Conservation (phyloP, 2,113 vertebrate genomes). For the Aphelocoma coerulescens region DNA sequence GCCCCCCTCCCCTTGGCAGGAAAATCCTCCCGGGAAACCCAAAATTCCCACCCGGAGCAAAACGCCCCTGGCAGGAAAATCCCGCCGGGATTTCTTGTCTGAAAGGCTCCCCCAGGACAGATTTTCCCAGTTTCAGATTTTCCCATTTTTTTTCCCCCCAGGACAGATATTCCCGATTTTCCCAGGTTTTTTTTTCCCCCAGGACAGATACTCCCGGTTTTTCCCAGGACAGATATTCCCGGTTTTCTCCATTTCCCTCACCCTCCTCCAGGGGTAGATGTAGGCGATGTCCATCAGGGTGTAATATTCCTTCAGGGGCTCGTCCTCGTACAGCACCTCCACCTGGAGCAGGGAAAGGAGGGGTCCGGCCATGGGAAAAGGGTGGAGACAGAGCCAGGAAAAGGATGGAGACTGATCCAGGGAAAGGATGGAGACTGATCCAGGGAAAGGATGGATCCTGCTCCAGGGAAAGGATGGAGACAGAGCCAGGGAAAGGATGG, state of each 20-base stretch:
- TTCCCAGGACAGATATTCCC: neutral
- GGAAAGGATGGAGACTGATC: neutral
- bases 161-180: neutral
- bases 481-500: too few relatives aligned
- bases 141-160: too few relatives aligned
- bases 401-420: neutral
- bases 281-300: constrained; percentile 95
- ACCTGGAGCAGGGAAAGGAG: constrained; percentile 64
- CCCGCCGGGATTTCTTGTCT: neutral
- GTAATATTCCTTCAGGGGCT: constrained; percentile 92
- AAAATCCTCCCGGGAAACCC: too few relatives aligned
- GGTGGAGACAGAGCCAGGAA: neutral
- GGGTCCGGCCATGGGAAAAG: neutral
- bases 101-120: neutral
- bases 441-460: neutral
- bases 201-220: neutral
- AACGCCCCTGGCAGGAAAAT: too few relatives aligned
- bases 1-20: too few relatives aligned
- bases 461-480: too few relatives aligned
- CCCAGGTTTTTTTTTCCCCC: neutral
- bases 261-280: constrained; percentile 92
- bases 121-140: too few relatives aligned
- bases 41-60: too few relatives aligned
- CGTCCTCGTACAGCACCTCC: constrained; percentile 89
- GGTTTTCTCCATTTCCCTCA: constrained; percentile 27